Percentiles rank a stretch among this genome's conserved stretches.
These are phyloP conservation scores for Habropoda laboriosa DNA, from an alignment of 1,140 invertebrate genomes.

Conservation along the genomic window DNA sequence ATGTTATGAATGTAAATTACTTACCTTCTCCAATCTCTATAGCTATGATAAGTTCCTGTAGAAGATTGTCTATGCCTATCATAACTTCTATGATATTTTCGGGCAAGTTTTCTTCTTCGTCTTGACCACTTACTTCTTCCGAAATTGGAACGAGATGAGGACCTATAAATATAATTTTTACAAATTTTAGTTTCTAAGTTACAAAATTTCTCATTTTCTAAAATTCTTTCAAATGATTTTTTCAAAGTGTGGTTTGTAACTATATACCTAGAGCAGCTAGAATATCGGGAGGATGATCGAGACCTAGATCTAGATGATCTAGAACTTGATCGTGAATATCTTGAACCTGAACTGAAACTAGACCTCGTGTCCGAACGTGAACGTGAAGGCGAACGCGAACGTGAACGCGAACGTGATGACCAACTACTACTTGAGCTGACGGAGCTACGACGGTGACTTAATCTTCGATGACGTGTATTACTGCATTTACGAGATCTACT, in stretches of 20 bases:
- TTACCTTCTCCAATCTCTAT: conserved; percentile 71
- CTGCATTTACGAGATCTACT: conserved; percentile 60
- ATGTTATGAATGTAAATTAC: not conserved
- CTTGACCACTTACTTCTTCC: conserved; percentile 67
- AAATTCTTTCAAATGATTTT: not conserved
- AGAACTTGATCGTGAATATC: conserved; percentile 45
- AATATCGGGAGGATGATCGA: conserved; percentile 63
- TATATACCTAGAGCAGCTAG: conserved; percentile 74
- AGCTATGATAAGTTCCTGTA: conserved; percentile 54
- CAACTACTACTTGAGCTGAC: conserved; percentile 76
- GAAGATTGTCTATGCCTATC: conserved; percentile 65
- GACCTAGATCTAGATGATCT: conserved; percentile 61
- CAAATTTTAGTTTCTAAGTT: not conserved
- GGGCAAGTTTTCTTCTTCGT: conserved; percentile 45
- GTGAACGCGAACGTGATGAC: conserved; percentile 74
- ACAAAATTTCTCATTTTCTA: not conserved
- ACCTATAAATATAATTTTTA: conserved; percentile 67
- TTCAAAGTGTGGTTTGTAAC: not conserved
- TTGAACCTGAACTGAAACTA: conserved; percentile 20
- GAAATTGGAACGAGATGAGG: conserved; percentile 69
- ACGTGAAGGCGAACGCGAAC: not conserved
- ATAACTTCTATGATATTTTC: conserved; percentile 57
- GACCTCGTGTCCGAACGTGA: not conserved
- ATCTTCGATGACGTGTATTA: conserved; percentile 62
- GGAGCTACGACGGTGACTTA: conserved; percentile 73